These are phyloP conservation scores for Mesopsocus fuscifrons DNA, from an alignment of 2,888 invertebrate species.

Conservation along the genomic window DNA sequence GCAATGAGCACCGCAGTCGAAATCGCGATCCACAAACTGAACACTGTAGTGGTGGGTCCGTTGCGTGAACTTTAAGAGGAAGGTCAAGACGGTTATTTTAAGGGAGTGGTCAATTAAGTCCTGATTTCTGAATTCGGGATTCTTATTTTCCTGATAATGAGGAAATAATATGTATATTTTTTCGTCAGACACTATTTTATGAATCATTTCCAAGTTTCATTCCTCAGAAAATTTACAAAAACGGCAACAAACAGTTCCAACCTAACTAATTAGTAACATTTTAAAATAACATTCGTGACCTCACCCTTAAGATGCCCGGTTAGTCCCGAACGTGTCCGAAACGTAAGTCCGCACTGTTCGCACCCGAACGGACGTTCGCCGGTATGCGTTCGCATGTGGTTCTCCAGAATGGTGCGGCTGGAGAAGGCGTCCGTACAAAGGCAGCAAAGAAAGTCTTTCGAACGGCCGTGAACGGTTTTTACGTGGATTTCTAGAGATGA, in stretches of 20 bases:
- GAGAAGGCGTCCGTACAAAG: neutral
- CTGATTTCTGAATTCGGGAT: too few species aligned
- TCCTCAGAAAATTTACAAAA: too few species aligned
- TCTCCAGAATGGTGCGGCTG: neutral
- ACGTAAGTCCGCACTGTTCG: neutral
- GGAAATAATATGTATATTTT: too few species aligned
- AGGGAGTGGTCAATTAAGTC: too few species aligned
- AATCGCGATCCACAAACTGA: neutral
- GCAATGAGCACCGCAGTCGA: neutral
- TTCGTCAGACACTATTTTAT: too few species aligned
- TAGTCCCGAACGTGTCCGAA: neutral
- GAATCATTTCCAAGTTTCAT: too few species aligned
- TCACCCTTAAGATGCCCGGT: neutral
- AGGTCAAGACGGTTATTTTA: too few species aligned
- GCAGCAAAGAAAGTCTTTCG: neutral
- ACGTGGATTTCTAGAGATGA: neutral
- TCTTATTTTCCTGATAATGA: too few species aligned
- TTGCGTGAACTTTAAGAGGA: too few species aligned
- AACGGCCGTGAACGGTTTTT: neutral
- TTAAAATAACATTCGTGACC: too few species aligned
- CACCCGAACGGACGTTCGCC: conserved; percentile 4
- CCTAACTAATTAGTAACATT: too few species aligned
- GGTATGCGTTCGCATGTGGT: conserved; percentile 2
- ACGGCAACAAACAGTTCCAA: too few species aligned
- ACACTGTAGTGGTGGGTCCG: neutral